Base-by-base conservation (phyloP, 2,888 invertebrate genomes). In the Sclerodermus sp. region DNA sequence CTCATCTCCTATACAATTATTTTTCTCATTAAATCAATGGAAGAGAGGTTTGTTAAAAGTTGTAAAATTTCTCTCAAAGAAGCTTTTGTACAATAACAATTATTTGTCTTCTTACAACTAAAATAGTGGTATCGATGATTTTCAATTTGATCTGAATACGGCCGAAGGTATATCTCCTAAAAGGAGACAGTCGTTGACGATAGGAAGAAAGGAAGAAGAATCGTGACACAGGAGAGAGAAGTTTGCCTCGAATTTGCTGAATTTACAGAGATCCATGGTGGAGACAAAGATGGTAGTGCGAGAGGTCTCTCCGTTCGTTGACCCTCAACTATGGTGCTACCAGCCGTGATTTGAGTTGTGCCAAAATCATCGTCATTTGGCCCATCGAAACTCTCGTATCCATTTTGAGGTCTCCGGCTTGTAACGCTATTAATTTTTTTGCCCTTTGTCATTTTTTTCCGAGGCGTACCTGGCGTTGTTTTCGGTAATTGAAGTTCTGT, bases 261-360 rank as follows among this genome's bases (percentile, higher is more conserved):
- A 44, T 64, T 74, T 12, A 64, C 47, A 40, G 52, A 57, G 14
- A 65, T 60, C 76, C 72, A 75, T 1, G 73, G 69, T 10, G 76
- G 72, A 10, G 73, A 64, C 14, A 64, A 39, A 13, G 77, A 73
- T 17, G 77, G 73, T n/a, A 65, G 47, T 31, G 47, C 38, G 13
- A 70, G 46, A 2, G 77, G 76, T 37, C 67, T 67, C 45, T 77
- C 76, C 41, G 77, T 77, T 45, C 69, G 70, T 13, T 74, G 74
- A 18, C 66, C 68, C 13, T 72, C 73, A 12, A 70, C 68, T 31
- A 63, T 56, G 30, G 66, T 69, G 18, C 63, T 67, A 17, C 72
- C 73, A 9, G 61, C 67, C 69, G 74, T 71, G 16, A 68, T 60
- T 48, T 76, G 74, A 12, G 76, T 74, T n/a, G 74, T 74, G 23